Evolutionary conservation across 2,888 invertebrate species (phyloP).

Genomic region (Trissolcus brochymenae): DNA sequence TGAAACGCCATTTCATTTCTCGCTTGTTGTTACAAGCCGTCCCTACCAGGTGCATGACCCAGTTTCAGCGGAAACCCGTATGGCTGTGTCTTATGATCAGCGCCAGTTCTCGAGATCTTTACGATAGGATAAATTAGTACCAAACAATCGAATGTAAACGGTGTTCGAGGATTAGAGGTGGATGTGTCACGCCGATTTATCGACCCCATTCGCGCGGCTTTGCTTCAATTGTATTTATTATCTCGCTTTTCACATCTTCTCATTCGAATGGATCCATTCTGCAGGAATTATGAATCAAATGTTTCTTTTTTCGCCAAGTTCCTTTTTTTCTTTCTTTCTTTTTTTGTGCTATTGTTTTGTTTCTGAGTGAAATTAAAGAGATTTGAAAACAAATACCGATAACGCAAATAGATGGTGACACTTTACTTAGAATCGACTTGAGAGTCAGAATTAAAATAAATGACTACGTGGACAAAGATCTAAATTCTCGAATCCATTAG

Average conservation of each 20-base stretch:
- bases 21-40: constrained; percentile 2
- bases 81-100: constrained; percentile 36
- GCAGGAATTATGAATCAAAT: too few relatives aligned
- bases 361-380: too few relatives aligned
- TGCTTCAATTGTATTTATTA: not conserved
- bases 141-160: constrained; percentile 32
- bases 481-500: constrained; percentile 7
- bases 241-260: too few relatives aligned
- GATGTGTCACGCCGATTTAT: constrained; percentile 12
- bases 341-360: too few relatives aligned
- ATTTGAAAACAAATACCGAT: not conserved
- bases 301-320: too few relatives aligned
- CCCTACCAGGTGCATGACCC: constrained; percentile 35
- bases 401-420: not conserved
- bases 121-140: constrained; percentile 24
- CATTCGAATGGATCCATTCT: too few relatives aligned
- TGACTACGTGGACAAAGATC: not conserved
- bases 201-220: not conserved
- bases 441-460: constrained; percentile 5
- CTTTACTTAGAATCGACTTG: not conserved
- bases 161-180: constrained; percentile 14
- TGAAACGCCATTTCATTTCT: constrained; percentile 6
- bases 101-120: constrained; percentile 19
- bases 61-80: constrained; percentile 14
- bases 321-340: too few relatives aligned